These are phyloP conservation scores for Andrena minutula DNA, from an alignment of 2,888 invertebrate species.

Conservation along the genomic window DNA sequence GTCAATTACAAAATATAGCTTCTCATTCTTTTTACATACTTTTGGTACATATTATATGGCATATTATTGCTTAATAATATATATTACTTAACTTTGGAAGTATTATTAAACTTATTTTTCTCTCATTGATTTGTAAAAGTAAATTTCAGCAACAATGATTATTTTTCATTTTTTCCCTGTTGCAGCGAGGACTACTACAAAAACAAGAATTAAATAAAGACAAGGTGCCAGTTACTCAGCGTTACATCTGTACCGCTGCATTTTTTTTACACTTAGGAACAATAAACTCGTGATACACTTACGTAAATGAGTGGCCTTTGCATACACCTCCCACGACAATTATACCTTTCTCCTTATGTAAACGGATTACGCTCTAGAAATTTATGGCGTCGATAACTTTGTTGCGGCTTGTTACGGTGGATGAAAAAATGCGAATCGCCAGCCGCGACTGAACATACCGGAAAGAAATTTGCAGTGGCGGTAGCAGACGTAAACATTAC, in stretches of 20 bases:
- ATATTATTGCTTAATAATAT: no score
- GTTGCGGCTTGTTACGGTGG: conserved; percentile 36
- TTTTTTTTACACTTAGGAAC: conserved; percentile 72
- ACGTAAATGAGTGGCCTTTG: conserved; percentile 70
- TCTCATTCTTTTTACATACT: neutral
- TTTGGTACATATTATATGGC: neutral
- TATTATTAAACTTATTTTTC: neutral
- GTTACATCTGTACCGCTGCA: conserved; percentile 66
- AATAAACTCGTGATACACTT: conserved; percentile 78
- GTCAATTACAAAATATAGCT: neutral
- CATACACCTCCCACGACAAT: conserved; percentile 65
- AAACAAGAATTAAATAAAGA: conserved; percentile 80
- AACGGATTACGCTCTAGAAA: conserved; percentile 52
- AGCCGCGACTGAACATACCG: conserved; percentile 1
- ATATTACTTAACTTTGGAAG: neutral
- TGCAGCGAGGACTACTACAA: conserved; percentile 90
- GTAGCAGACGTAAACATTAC: neutral
- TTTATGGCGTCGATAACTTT: conserved; percentile 30
- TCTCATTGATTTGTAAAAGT: neutral
- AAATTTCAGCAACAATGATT: conserved; percentile 87
- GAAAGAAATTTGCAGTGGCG: neutral
- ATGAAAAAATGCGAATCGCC: conserved; percentile 20
- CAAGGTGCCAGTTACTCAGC: conserved; percentile 61
- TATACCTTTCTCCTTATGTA: conserved; percentile 74
- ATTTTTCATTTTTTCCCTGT: conserved; percentile 72